phyloP scores from a whole-genome alignment of 2,888 invertebrate species.

The Thyatira batis region DNA sequence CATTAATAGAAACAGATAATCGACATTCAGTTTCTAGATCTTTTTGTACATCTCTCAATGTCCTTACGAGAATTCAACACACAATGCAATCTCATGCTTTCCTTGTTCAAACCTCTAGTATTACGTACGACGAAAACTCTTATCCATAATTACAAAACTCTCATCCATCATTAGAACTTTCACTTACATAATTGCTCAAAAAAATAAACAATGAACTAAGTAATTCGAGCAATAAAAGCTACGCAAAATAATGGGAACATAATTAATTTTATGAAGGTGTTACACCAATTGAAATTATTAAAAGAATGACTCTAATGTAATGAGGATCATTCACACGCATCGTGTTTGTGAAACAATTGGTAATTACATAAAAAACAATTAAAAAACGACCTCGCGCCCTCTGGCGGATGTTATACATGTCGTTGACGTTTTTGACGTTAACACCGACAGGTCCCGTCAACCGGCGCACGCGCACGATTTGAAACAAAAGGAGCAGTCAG shows the following conservation, averaged over 20 bases:
- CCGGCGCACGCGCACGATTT: conserved; percentile 30
- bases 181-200: background rate
- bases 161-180: background rate
- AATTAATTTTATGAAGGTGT: conserved; percentile 12
- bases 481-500: conserved; percentile 74
- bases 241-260: background rate
- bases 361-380: conserved; percentile 76
- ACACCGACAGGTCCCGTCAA: conserved; percentile 24
- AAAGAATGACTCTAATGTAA: conserved; percentile 37
- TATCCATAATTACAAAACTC: background rate
- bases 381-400: conserved; percentile 68
- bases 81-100: background rate
- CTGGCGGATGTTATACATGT: conserved; percentile 61
- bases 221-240: background rate
- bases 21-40: background rate
- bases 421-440: conserved; percentile 62
- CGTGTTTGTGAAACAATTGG: conserved; percentile 59
- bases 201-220: conserved; percentile 1
- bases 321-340: conserved; percentile 69
- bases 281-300: conserved; percentile 24
- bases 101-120: background rate
- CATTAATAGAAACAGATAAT: too few species aligned
- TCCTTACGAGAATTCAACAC: background rate
- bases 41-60: background rate
- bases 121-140: background rate